These are phyloP conservation scores for Agraylea sexmaculata DNA, from an alignment of 1,140 invertebrate species.

Conservation along the genomic window DNA sequence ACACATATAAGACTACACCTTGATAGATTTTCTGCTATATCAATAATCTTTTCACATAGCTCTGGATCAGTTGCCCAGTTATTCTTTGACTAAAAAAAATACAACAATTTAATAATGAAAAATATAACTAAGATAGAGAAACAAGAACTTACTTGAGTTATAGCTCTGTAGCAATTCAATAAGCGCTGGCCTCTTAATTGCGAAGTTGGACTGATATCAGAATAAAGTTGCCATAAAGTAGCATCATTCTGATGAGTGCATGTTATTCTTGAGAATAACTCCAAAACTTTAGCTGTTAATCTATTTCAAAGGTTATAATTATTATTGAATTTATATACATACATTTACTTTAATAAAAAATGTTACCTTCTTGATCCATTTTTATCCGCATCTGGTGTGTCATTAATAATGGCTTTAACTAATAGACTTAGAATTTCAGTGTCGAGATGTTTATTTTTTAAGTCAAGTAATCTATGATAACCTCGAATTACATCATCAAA, in stretches of 20 bases:
- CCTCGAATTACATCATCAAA: slow-evolving; percentile 71
- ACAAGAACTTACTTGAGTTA: slow-evolving; percentile 39
- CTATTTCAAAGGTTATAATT: slow-evolving; percentile 34
- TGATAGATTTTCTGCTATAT: slow-evolving; percentile 26
- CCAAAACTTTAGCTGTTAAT: slow-evolving; percentile 50
- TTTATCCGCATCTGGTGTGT: slow-evolving; percentile 47
- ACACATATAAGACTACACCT: slow-evolving; percentile 30
- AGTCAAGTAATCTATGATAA: slow-evolving; percentile 71
- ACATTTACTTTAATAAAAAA: slow-evolving; percentile 3
- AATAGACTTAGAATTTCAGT: slow-evolving; percentile 64
- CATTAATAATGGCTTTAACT: slow-evolving; percentile 55
- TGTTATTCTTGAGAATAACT: slow-evolving; percentile 75
- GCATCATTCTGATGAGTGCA: slow-evolving; percentile 52
- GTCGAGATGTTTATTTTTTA: slow-evolving; percentile 74
- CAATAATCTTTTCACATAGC: slow-evolving; percentile 35
- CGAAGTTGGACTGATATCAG: slow-evolving; percentile 50
- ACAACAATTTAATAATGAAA: slow-evolving; percentile 12
- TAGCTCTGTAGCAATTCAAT: slow-evolving; percentile 47
- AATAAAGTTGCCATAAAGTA: slow-evolving; percentile 70
- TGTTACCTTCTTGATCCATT: slow-evolving; percentile 35
- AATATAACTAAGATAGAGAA: background rate
- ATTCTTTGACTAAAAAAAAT: slow-evolving; percentile 35
- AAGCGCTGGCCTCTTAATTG: slow-evolving; percentile 49
- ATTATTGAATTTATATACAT: slow-evolving; percentile 3
- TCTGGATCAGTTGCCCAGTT: slow-evolving; percentile 50